phyloP scores from a whole-genome alignment of 2,888 invertebrate genomes.

The Antitype chi region DNA sequence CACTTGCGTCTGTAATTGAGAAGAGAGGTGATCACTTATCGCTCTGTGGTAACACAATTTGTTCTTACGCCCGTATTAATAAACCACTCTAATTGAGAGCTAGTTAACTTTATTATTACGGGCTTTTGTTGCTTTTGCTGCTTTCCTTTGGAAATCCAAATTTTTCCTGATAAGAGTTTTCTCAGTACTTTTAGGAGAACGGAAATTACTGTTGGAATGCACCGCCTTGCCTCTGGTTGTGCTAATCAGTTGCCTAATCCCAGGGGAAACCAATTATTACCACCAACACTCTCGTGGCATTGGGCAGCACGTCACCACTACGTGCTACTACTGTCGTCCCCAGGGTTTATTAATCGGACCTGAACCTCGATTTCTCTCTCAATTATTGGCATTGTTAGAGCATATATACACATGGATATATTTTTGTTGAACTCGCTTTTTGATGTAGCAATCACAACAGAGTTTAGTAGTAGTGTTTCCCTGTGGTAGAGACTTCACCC shows the following conservation, averaged over 20 bases:
- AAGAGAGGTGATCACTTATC: conserved; percentile 42
- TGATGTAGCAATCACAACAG: not conserved
- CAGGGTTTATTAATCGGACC: conserved; percentile 1
- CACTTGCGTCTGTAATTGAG: conserved; percentile 46
- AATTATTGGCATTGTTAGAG: not conserved
- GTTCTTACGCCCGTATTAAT: conserved; percentile 24
- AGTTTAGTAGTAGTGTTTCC: not conserved
- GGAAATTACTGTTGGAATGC: not conserved
- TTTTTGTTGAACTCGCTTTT: not conserved
- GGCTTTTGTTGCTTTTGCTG: not conserved
- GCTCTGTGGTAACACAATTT: conserved; percentile 21
- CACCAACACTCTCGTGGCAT: not conserved
- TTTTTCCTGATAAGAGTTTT: not conserved
- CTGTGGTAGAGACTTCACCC: not conserved
- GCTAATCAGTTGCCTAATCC: not conserved
- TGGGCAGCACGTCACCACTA: conserved; percentile 6
- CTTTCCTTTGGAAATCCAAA: not conserved
- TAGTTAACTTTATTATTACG: conserved; percentile 16
- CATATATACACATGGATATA: not conserved
- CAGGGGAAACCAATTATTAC: conserved; percentile 4
- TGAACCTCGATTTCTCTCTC: not conserved
- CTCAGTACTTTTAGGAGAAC: not conserved
- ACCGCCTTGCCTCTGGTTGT: not conserved
- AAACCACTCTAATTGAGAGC: conserved; percentile 18
- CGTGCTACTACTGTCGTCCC: conserved; percentile 5